These are phyloP conservation scores for Drosophila busckii DNA, from an alignment of 1,140 invertebrate species.

Conservation along the genomic window DNA sequence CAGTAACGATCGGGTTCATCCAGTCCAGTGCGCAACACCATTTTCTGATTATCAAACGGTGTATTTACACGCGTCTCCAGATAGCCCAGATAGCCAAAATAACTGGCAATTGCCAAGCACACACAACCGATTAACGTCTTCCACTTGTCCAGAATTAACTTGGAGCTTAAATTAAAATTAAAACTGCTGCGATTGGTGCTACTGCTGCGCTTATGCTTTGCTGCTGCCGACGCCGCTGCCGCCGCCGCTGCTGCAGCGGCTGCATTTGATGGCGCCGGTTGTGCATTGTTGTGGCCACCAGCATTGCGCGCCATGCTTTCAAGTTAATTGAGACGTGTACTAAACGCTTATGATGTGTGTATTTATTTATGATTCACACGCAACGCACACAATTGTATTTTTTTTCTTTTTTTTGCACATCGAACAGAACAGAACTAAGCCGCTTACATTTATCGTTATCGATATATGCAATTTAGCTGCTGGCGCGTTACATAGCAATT, in stretches of 20 bases:
- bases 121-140: slow-evolving; percentile 65
- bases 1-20: slow-evolving; percentile 91
- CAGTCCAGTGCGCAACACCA: slow-evolving; percentile 84
- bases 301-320: slow-evolving; percentile 29
- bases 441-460: too few relatives aligned
- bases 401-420: too few relatives aligned
- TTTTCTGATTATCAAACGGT: slow-evolving; percentile 83
- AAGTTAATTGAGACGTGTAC: background rate
- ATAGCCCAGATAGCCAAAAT: slow-evolving; percentile 89
- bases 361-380: background rate
- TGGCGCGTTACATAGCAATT: too few relatives aligned
- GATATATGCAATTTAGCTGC: too few relatives aligned
- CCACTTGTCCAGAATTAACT: slow-evolving; percentile 68
- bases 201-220: slow-evolving; percentile 44
- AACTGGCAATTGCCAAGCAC: slow-evolving; percentile 82
- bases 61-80: slow-evolving; percentile 93
- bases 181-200: slow-evolving; percentile 2
- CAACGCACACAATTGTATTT: background rate
- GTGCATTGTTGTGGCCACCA: slow-evolving; percentile 18
- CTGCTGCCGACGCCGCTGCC: slow-evolving; percentile 24
- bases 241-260: slow-evolving; percentile 28
- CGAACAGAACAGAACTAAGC: too few relatives aligned
- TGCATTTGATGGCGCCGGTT: background rate
- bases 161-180: slow-evolving; percentile 46
- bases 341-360: background rate